phyloP scores from a whole-genome alignment of 2,797 vertebrate genomes.

The Cossypha caffra region DNA sequence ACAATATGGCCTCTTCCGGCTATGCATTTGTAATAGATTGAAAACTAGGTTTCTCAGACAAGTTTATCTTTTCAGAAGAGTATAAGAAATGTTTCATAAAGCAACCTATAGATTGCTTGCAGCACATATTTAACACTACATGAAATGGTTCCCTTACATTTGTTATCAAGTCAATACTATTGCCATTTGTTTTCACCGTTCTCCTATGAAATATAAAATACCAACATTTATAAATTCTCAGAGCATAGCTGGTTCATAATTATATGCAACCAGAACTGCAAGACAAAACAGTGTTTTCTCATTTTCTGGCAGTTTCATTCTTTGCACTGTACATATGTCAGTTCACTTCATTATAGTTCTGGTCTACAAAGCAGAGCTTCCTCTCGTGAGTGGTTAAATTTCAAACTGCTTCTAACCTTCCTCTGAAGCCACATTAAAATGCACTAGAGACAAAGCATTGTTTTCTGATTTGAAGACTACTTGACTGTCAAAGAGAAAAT shows the following conservation, averaged over 20 bases:
- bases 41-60: not conserved
- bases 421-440: conserved; percentile 25
- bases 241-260: not conserved
- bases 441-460: not conserved
- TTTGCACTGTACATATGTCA: not conserved
- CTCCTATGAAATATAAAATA: not conserved
- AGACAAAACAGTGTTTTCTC: conserved; percentile 18
- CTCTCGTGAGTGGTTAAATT: conserved; percentile 15
- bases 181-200: not conserved
- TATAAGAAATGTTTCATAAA: not conserved
- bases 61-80: not conserved
- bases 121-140: not conserved
- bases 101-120: not conserved
- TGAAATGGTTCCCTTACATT: not conserved
- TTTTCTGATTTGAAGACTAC: conserved; percentile 9
- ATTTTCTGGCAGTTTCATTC: conserved; percentile 3
- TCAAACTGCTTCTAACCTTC: not conserved
- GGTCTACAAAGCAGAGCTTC: not conserved
- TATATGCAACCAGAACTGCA: not conserved
- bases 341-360: conserved; percentile 2
- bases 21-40: not conserved
- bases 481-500: not conserved
- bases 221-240: not conserved
- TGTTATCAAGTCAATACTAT: not conserved
- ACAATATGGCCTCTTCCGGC: not conserved